Conservation (phyloP, 2,888 invertebrate species). For the Caenorhabditis japonica region DNA sequence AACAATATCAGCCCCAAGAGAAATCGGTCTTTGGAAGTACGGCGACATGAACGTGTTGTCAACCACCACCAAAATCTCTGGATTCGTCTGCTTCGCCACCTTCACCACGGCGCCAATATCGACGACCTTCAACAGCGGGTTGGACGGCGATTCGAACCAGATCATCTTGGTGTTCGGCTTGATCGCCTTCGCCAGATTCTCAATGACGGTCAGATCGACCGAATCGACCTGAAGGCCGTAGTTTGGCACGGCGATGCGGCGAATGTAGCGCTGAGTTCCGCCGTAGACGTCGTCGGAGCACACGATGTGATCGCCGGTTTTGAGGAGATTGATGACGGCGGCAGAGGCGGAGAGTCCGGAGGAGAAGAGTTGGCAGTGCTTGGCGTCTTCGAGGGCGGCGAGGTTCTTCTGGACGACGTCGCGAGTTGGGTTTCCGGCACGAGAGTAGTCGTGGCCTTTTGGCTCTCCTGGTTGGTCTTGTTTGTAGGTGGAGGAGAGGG, state of each 20-base stretch:
- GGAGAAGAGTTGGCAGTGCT: slow-evolving; percentile 86
- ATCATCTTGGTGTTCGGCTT: slow-evolving; percentile 87
- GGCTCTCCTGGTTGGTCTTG: slow-evolving; percentile 89
- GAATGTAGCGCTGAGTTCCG: slow-evolving; percentile 80
- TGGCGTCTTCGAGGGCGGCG: slow-evolving; percentile 90
- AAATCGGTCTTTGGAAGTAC: slow-evolving; percentile 84
- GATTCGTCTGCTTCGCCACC: slow-evolving; percentile 80
- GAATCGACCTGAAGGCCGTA: slow-evolving; percentile 86
- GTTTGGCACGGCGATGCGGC: slow-evolving; percentile 80
- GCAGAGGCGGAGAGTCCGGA: slow-evolving; percentile 90
- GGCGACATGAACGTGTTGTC: slow-evolving; percentile 88
- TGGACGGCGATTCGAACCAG: slow-evolving; percentile 97
- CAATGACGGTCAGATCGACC: slow-evolving; percentile 84
- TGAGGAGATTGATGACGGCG: slow-evolving; percentile 85
- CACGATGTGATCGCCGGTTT: slow-evolving; percentile 89
- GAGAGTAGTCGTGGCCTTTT: slow-evolving; percentile 85
- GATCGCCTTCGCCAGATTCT: slow-evolving; percentile 83
- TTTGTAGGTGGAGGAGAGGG: slow-evolving; percentile 91
- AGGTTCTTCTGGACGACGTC: slow-evolving; percentile 89
- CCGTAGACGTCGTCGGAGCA: slow-evolving; percentile 95
- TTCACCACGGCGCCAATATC: slow-evolving; percentile 84
- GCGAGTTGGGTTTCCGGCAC: slow-evolving; percentile 94
- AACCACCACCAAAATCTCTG: slow-evolving; percentile 82
- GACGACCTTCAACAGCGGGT: slow-evolving; percentile 90
- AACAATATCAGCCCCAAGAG: slow-evolving; percentile 90